Conservation (phyloP, 1,140 invertebrate species). For the Pararge aegeria region DNA sequence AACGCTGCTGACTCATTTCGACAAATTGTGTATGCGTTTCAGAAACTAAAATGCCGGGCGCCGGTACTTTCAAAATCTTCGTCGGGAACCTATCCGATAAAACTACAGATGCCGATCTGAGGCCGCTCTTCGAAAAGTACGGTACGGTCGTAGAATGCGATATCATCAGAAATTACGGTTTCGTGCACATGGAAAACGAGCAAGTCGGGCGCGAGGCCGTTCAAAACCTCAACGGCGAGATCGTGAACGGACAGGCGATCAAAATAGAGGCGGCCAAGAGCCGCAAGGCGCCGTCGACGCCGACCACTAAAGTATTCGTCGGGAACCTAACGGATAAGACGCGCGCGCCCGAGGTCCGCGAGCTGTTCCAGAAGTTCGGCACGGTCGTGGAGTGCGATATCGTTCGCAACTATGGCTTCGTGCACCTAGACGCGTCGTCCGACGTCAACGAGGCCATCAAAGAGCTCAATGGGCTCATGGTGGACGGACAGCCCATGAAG, state of each 20-base stretch:
- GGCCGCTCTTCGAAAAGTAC: conserved; percentile 95
- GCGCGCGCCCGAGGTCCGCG: conserved; percentile 91
- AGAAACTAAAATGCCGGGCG: conserved; percentile 88
- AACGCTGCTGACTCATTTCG: conserved; percentile 76
- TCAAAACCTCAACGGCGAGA: conserved; percentile 93
- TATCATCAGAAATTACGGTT: conserved; percentile 98
- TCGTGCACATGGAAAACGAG: conserved; percentile 98
- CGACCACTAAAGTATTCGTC: conserved; percentile 94
- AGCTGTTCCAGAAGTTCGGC: conserved; percentile 92
- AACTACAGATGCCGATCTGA: conserved; percentile 91
- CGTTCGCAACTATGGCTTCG: conserved; percentile 95
- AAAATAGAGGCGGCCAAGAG: conserved; percentile 95
- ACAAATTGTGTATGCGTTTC: conserved; percentile 78
- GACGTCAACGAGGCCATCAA: conserved; percentile 92
- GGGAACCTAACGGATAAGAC: conserved; percentile 94
- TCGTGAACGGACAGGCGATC: conserved; percentile 92
- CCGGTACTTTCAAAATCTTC: conserved; percentile 96
- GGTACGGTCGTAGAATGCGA: conserved; percentile 97
- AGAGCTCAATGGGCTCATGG: conserved; percentile 91
- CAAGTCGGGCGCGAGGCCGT: conserved; percentile 94
- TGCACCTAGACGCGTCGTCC: conserved; percentile 91
- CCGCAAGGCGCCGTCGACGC: conserved; percentile 90
- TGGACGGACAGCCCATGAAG: conserved; percentile 93
- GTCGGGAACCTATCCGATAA: conserved; percentile 96
- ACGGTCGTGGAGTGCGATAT: conserved; percentile 95